phyloP scores from a whole-genome alignment of 2,113 vertebrate genomes.

The Alligator mississippiensis region DNA sequence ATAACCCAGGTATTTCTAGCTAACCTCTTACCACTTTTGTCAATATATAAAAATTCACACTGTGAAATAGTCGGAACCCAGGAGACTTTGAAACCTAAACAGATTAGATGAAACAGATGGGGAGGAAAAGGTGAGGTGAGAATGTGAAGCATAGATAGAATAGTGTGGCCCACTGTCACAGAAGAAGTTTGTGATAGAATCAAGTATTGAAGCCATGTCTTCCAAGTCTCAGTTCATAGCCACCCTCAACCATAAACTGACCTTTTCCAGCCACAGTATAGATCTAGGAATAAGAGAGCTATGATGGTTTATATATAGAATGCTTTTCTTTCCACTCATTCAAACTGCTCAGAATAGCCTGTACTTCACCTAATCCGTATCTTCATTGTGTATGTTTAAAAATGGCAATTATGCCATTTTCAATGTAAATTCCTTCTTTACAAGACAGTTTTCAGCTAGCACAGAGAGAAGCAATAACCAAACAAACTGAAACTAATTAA shows the following conservation, averaged over 20 bases:
- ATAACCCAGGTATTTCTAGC: neutral
- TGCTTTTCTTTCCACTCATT: neutral
- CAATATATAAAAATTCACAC: neutral
- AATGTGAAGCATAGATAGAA: neutral
- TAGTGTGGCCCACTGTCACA: neutral
- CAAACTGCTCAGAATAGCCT: accelerated
- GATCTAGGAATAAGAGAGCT: neutral
- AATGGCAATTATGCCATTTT: neutral
- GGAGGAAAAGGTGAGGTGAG: neutral
- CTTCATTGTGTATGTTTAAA: neutral
- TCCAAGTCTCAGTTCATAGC: neutral
- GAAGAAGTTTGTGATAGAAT: neutral
- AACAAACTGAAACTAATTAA: constrained; percentile 64
- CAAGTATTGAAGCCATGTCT: neutral
- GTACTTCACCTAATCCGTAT: neutral
- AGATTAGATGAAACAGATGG: neutral
- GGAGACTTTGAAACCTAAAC: neutral
- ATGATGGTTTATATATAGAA: accelerated
- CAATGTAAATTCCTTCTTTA: neutral
- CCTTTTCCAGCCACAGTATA: too few relatives aligned
- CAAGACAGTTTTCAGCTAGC: neutral
- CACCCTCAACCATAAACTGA: neutral
- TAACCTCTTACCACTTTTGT: neutral
- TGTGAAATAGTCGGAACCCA: neutral
- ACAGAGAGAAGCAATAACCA: neutral